Conservation (phyloP, 2,113 vertebrate species). For the Gracilinanus agilis region DNA sequence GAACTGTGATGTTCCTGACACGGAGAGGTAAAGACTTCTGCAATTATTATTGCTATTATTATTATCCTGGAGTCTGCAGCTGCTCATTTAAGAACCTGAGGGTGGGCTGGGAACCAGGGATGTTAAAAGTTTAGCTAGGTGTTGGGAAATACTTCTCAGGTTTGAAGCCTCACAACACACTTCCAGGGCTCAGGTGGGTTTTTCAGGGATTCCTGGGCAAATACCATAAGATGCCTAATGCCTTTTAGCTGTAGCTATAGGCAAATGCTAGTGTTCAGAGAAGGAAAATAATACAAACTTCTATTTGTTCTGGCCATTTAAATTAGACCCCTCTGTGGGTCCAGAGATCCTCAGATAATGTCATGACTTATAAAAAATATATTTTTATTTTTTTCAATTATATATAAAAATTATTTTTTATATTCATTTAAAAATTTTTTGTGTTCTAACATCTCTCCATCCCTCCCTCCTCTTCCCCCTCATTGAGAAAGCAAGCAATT, state of each 20-base stretch:
- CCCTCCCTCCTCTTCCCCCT: background rate
- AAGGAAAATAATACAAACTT: background rate
- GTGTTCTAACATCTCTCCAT: too few relatives aligned
- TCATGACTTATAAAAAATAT: background rate
- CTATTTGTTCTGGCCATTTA: background rate
- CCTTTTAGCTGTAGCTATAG: background rate
- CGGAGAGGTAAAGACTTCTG: background rate
- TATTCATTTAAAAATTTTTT: too few relatives aligned
- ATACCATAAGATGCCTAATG: background rate
- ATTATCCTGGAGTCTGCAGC: background rate
- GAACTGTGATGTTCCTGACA: background rate
- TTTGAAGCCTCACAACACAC: background rate
- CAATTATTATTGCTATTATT: background rate
- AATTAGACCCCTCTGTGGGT: background rate
- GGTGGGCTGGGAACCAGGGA: background rate
- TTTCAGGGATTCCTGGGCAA: background rate
- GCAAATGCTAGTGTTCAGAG: background rate
- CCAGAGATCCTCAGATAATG: background rate
- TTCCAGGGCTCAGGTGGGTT: background rate
- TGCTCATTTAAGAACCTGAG: background rate
- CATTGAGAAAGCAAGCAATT: too few relatives aligned
- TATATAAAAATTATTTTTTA: too few relatives aligned
- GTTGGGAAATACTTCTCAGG: background rate
- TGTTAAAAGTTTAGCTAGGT: background rate
- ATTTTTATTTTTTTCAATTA: too few relatives aligned